Conservation (phyloP, 2,888 invertebrate species). For the Miltochrista miniata region DNA sequence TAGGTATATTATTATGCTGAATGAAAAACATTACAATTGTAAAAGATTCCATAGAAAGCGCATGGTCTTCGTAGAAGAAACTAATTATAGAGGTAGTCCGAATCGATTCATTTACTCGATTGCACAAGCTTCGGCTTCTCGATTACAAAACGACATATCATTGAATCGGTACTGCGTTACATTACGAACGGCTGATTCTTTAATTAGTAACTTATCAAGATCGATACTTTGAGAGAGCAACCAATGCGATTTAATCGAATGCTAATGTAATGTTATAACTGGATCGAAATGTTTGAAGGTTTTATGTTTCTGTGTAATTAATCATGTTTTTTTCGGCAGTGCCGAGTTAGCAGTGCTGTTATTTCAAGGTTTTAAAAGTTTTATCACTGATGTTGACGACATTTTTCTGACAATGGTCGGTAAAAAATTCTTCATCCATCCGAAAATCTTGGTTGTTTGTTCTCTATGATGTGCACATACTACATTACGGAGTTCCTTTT, state of each 20-base stretch:
- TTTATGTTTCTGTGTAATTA: background rate
- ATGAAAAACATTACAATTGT: constrained; percentile 46
- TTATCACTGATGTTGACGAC: no score
- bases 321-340: no score
- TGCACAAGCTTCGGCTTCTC: constrained; percentile 69
- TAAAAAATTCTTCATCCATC: no score
- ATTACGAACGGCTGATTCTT: constrained; percentile 55
- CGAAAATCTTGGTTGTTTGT: no score
- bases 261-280: constrained; percentile 58
- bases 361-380: no score
- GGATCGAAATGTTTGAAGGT: constrained; percentile 36
- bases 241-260: constrained; percentile 63
- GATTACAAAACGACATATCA: constrained; percentile 68
- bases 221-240: constrained; percentile 61
- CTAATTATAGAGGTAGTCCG: constrained; percentile 73
- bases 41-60: constrained; percentile 57
- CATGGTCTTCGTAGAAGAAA: constrained; percentile 62
- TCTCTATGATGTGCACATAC: no score
- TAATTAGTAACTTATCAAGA: constrained; percentile 72
- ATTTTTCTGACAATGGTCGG: no score
- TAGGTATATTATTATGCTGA: constrained; percentile 48
- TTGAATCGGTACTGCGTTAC: constrained; percentile 43
- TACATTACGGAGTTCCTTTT: no score
- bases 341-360: no score
- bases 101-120: constrained; percentile 74